phyloP scores from a whole-genome alignment of 2,113 vertebrate species.

The Cepphus grylle region DNA sequence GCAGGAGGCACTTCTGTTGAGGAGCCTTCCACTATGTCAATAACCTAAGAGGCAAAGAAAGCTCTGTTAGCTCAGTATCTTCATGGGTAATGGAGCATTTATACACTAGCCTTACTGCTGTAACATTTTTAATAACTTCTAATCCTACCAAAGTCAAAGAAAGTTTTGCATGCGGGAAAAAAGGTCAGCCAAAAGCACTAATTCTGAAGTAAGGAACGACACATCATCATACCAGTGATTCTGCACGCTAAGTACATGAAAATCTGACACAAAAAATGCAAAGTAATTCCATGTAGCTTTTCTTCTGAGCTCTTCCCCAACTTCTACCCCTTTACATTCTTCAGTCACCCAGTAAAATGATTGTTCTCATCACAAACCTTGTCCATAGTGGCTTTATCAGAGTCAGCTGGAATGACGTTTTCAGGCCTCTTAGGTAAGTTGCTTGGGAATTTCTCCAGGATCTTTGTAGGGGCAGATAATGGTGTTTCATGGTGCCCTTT shows the following conservation, averaged over 20 bases:
- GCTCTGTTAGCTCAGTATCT: background rate
- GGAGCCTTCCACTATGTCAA: slow-evolving; percentile 82
- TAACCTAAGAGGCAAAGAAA: slow-evolving; percentile 71
- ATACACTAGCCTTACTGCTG: background rate
- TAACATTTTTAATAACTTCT: background rate
- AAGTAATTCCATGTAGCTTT: background rate
- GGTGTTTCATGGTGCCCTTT: slow-evolving; percentile 95
- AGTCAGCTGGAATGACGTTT: slow-evolving; percentile 88
- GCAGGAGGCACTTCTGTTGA: slow-evolving; percentile 64
- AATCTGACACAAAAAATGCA: background rate
- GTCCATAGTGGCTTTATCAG: slow-evolving; percentile 83
- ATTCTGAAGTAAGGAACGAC: background rate
- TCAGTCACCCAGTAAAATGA: background rate
- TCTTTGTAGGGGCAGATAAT: slow-evolving; percentile 87
- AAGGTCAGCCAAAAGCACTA: background rate
- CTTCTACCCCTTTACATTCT: background rate
- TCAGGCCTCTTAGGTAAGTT: slow-evolving; percentile 85
- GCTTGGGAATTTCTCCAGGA: slow-evolving; percentile 91
- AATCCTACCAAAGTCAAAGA: background rate
- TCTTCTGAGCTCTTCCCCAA: background rate
- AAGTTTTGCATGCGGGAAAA: background rate
- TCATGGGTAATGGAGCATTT: background rate
- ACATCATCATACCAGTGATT: background rate
- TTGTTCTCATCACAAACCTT: slow-evolving; percentile 70
- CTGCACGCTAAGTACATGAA: background rate